phyloP scores from a whole-genome alignment of 2,888 invertebrate species.

The Microplitis manilae region DNA sequence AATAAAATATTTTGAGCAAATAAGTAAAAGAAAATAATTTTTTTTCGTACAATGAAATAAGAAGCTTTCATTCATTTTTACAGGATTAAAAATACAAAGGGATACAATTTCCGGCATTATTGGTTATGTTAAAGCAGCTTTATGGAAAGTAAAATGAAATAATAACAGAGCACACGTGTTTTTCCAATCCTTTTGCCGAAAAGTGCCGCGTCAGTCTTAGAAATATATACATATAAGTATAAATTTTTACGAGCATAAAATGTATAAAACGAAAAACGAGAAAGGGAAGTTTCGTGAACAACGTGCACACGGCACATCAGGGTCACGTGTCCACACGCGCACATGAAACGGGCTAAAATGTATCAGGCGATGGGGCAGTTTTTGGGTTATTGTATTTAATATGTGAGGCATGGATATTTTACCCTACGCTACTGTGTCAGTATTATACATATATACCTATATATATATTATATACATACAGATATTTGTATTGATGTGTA shows the following conservation, averaged over 20 bases:
- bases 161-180: conserved; percentile 27
- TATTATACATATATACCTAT: too few species aligned
- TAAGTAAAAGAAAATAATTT: background rate
- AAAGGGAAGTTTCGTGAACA: conserved; percentile 53
- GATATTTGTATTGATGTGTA: conserved; percentile 1
- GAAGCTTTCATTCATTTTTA: background rate
- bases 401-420: conserved; percentile 40
- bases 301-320: conserved; percentile 42
- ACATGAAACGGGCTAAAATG: conserved; percentile 45
- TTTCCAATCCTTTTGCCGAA: conserved; percentile 57
- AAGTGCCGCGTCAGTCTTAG: conserved; percentile 48
- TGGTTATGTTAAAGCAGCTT: background rate
- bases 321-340: conserved; percentile 50
- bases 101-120: conserved; percentile 17
- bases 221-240: background rate
- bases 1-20: background rate
- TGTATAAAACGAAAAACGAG: conserved; percentile 43
- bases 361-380: conserved; percentile 52
- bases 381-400: conserved; percentile 57
- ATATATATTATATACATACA: conserved; percentile 43
- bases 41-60: conserved; percentile 23
- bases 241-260: conserved; percentile 28
- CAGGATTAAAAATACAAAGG: conserved; percentile 2
- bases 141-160: conserved; percentile 18
- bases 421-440: conserved; percentile 46